phyloP scores from a whole-genome alignment of 2,797 vertebrate genomes.

The Xyrichtys novacula region DNA sequence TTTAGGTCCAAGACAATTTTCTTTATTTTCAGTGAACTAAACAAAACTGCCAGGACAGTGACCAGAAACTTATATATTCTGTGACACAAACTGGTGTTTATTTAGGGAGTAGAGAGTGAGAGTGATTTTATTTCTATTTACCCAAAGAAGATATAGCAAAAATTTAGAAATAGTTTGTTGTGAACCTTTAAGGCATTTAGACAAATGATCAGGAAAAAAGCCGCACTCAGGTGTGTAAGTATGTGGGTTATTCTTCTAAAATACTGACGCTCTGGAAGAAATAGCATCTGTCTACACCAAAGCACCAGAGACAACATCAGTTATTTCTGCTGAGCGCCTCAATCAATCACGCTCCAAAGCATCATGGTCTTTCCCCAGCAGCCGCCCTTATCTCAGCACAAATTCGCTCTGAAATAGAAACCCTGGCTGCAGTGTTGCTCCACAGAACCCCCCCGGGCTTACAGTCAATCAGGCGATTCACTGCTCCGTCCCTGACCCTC shows the following conservation, averaged over 20 bases:
- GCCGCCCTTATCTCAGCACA: slow-evolving; percentile 69
- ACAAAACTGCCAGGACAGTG: too few species aligned
- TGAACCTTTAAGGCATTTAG: too few species aligned
- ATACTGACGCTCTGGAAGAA: background rate
- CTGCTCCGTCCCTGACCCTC: slow-evolving; percentile 40
- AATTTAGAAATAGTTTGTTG: too few species aligned
- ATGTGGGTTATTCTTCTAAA: background rate
- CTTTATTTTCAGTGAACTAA: too few species aligned
- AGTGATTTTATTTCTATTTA: too few species aligned
- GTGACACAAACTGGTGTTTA: too few species aligned
- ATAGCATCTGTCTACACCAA: background rate
- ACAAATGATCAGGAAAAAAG: too few species aligned
- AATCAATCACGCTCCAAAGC: slow-evolving; percentile 64
- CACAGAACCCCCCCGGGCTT: slow-evolving; percentile 18
- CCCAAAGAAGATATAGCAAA: too few species aligned
- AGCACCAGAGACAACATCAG: slow-evolving; percentile 39
- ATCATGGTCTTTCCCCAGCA: slow-evolving; percentile 30
- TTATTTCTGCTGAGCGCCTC: slow-evolving; percentile 49
- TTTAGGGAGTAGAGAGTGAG: too few species aligned
- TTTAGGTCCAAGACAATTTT: too few species aligned
- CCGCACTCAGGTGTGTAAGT: too few species aligned
- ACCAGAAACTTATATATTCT: too few species aligned
- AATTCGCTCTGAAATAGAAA: slow-evolving; percentile 55
- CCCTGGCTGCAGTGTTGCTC: slow-evolving; percentile 16
- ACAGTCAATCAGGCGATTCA: slow-evolving; percentile 46